Percentiles rank a stretch among this genome's conserved stretches.
These are phyloP conservation scores for Entelurus aequoreus DNA, from an alignment of 2,113 vertebrate species.

Conservation along the genomic window DNA sequence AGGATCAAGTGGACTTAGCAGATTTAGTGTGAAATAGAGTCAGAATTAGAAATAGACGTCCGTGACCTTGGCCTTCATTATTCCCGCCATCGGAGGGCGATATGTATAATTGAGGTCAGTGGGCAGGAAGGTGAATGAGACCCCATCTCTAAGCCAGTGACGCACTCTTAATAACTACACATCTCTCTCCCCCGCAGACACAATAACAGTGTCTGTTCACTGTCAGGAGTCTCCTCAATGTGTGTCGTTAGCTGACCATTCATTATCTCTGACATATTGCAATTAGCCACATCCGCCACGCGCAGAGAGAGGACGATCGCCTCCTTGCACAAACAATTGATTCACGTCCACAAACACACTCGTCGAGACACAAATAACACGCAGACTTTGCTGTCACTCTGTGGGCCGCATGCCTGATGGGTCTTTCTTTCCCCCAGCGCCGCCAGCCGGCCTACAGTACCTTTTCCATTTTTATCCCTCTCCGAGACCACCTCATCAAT, in stretches of 20 bases:
- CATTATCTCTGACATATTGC: slow-evolving; percentile 60
- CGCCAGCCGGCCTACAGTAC: slow-evolving; percentile 15
- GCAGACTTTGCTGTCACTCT: slow-evolving; percentile 34
- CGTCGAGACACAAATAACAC: slow-evolving; percentile 22
- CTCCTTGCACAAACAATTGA: slow-evolving; percentile 9
- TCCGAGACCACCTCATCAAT: slow-evolving; percentile 42
- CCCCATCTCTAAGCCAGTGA: slow-evolving; percentile 38
- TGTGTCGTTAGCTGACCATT: slow-evolving; percentile 43
- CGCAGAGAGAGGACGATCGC: slow-evolving; percentile 41
- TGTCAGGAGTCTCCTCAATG: slow-evolving; percentile 50
- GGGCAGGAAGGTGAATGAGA: slow-evolving; percentile 19
- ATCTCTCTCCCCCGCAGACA: slow-evolving; percentile 26
- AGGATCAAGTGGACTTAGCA: slow-evolving; percentile 8
- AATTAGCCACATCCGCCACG: slow-evolving; percentile 57
- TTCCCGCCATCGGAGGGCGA: slow-evolving; percentile 27
- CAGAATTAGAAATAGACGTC: slow-evolving; percentile 2
- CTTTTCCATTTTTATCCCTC: slow-evolving; percentile 56
- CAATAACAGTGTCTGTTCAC: slow-evolving; percentile 50
- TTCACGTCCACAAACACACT: slow-evolving; percentile 3
- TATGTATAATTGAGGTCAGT: slow-evolving; percentile 10
- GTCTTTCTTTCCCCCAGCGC: slow-evolving; percentile 36
- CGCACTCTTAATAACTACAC: slow-evolving; percentile 51
- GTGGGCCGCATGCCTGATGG: slow-evolving; percentile 48
- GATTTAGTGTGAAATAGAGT: slow-evolving; percentile 3
- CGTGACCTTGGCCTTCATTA: slow-evolving; percentile 17